These are phyloP conservation scores for Pipistrellus kuhlii DNA, from an alignment of 2,797 vertebrate genomes.

Conservation along the genomic window DNA sequence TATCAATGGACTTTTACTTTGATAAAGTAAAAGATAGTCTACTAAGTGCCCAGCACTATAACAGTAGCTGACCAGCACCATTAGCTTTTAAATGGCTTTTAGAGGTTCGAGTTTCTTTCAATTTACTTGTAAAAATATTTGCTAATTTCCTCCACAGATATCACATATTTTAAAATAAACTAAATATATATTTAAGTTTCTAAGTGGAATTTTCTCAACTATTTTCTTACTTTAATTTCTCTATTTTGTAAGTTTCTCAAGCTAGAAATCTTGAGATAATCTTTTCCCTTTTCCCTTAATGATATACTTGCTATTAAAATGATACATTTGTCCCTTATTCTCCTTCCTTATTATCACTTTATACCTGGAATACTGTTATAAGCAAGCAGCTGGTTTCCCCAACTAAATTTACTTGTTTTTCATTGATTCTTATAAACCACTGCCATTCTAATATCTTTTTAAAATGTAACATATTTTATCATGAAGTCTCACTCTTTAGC, in stretches of 20 bases:
- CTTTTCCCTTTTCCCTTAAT: not conserved
- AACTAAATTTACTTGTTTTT: not conserved
- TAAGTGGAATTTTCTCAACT: constrained; percentile 21
- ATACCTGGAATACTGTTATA: not conserved
- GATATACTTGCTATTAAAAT: not conserved
- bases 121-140: not conserved
- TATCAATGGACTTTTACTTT: not conserved
- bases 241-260: constrained; percentile 44
- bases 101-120: not conserved
- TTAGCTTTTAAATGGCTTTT: not conserved
- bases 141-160: not conserved
- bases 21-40: not conserved
- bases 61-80: not conserved
- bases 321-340: not conserved
- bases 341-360: not conserved
- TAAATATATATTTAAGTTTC: not conserved
- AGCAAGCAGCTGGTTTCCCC: not conserved
- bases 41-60: not conserved
- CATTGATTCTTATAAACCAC: not conserved
- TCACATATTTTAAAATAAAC: not conserved
- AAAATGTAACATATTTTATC: constrained; percentile 18
- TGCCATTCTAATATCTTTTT: not conserved
- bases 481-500: not conserved
- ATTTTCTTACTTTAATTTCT: constrained; percentile 44
- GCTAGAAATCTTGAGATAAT: constrained; percentile 37